Conservation (phyloP, 2,797 vertebrate species). For the Gadopsis bispinosus region DNA sequence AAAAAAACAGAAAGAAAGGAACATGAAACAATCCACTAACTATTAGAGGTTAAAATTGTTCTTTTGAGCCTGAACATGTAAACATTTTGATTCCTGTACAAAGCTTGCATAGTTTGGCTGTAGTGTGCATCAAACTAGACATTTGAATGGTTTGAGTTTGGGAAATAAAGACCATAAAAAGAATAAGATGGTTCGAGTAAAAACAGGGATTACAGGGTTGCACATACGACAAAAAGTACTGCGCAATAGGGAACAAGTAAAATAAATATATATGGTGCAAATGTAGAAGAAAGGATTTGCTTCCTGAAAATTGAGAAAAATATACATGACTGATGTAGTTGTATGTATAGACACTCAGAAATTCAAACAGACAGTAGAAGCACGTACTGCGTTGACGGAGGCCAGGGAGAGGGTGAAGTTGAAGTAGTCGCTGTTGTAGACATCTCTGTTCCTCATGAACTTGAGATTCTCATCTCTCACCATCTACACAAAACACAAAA, state of each 20-base stretch:
- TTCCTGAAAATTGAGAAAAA: not conserved
- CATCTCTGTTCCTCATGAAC: conserved; percentile 99
- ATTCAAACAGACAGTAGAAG: not conserved
- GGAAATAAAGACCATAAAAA: not conserved
- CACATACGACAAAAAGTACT: not conserved
- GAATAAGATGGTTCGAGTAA: not conserved
- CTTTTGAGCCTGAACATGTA: not conserved
- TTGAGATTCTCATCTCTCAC: conserved; percentile 98
- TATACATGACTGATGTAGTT: not conserved
- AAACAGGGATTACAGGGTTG: not conserved
- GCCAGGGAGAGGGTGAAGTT: conserved; percentile 96
- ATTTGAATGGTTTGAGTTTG: not conserved
- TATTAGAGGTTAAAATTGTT: not conserved
- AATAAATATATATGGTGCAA: not conserved
- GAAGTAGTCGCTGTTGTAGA: conserved; percentile 99
- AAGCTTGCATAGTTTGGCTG: not conserved
- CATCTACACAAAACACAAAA: conserved; percentile 83
- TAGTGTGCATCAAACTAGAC: not conserved
- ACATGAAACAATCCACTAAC: not conserved
- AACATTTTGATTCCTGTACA: not conserved
- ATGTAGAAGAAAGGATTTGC: not conserved
- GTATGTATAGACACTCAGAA: not conserved
- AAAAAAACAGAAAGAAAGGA: no score
- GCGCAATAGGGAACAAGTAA: not conserved
- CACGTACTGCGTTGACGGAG: conserved; percentile 94